These are phyloP conservation scores for Aphis gossypii DNA, from an alignment of 1,140 invertebrate species.

Conservation along the genomic window DNA sequence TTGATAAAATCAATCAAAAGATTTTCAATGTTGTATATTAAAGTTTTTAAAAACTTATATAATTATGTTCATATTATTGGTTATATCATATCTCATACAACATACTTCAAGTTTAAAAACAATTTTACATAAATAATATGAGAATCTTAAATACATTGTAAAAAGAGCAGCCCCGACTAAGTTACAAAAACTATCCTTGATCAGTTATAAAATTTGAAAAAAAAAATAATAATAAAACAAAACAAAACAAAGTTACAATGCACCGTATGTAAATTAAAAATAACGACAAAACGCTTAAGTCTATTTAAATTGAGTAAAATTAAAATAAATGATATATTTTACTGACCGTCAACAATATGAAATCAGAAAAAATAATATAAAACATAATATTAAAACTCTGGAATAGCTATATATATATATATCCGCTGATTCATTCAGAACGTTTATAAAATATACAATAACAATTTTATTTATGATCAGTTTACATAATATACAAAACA, in stretches of 20 bases:
- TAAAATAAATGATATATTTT: conserved; percentile 11
- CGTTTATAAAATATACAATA: conserved; percentile 32
- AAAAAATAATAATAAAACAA: conserved; percentile 49
- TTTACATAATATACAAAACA: conserved; percentile 34
- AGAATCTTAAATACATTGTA: conserved; percentile 28
- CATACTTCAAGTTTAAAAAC: not conserved
- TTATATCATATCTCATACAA: not conserved
- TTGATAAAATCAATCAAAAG: not conserved
- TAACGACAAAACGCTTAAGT: conserved; percentile 54
- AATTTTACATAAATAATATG: conserved; percentile 10
- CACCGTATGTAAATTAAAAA: conserved; percentile 46
- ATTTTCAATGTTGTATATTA: not conserved
- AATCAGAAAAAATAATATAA: conserved; percentile 38
- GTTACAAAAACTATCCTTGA: conserved; percentile 5
- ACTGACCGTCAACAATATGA: not conserved
- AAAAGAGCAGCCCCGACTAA: conserved; percentile 16
- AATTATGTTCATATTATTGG: not conserved
- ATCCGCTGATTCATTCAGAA: not conserved
- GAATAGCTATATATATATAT: not conserved
- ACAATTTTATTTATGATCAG: conserved; percentile 1
- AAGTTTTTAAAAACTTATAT: not conserved
- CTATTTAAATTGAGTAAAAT: conserved; percentile 38
- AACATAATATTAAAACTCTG: not conserved
- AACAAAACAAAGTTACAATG: conserved; percentile 58
- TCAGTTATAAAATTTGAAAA: conserved; percentile 53